Evolutionary conservation across 2,113 vertebrate genomes (phyloP).

Genomic region (Balaenoptera acutorostrata): DNA sequence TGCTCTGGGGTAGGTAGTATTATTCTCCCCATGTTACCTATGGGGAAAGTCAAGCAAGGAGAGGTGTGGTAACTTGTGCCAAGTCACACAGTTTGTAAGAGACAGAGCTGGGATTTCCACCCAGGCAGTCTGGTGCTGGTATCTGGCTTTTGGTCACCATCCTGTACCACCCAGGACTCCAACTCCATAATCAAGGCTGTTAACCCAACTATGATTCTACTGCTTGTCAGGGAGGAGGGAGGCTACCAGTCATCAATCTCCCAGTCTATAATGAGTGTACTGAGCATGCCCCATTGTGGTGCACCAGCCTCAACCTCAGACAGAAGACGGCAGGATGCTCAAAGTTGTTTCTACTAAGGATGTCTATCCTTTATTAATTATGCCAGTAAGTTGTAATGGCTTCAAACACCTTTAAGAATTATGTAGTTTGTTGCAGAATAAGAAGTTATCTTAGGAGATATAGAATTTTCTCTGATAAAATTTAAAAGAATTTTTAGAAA

Average conservation of each 20-base stretch:
- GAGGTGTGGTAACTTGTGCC: background rate
- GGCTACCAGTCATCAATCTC: background rate
- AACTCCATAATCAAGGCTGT: too few species aligned
- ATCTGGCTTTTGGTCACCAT: background rate
- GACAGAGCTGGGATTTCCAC: background rate
- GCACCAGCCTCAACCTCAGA: background rate
- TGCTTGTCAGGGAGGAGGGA: background rate
- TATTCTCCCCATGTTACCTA: background rate
- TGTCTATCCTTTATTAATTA: background rate
- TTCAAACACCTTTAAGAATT: background rate
- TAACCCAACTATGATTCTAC: background rate
- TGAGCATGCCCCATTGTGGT: background rate
- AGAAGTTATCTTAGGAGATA: background rate
- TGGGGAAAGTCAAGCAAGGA: background rate
- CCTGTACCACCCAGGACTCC: background rate
- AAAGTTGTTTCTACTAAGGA: background rate
- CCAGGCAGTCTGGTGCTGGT: background rate
- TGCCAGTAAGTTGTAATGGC: background rate
- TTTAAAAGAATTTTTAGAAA: background rate
- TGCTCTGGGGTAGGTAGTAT: background rate
- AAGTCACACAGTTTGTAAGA: background rate
- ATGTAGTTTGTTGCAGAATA: background rate
- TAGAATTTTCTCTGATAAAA: background rate
- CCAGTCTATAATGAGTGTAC: fast-evolving
- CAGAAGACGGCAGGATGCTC: background rate